Base-by-base conservation (phyloP, 2,113 vertebrate species). In the Trichechus manatus region DNA sequence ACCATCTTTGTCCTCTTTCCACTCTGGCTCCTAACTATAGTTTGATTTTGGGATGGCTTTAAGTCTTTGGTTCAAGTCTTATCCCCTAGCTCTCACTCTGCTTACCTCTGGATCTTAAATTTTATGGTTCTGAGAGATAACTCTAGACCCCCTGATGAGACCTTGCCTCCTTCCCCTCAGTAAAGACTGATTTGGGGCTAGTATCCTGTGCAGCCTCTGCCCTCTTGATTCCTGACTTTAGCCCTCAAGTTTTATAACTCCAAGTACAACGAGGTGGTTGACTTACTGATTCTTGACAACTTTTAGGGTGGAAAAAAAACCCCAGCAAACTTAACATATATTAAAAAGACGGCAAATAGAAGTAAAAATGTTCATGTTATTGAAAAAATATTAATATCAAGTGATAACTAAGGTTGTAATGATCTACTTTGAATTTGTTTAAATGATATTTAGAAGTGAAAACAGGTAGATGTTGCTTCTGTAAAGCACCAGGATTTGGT, bases 391-490 rank as follows among this genome's bases (percentile, higher is more conserved):
- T 53, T 77, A 42, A 47, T 81, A 93, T 42, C 92, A 92, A 83
- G 31, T 68, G 31, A 17, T 39, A 89, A 85, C 19, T 61, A 80
- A 22, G 44, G 94, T 61, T 84, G 29, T 36, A 85, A 50, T 61
- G 15, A 68, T 72, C 29, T 75, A 81, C 29, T 66, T 19, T 90
- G 42, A 89, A 92, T 82, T 81, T 68, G 44, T 47, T 94, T 83
- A 66, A 92, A 78, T 86, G 42, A 81, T 78, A 92, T 36, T 92
- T 29, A 79, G 53, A 94, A 94, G 42, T 92, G 5, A 94, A 81
- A 81, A 70, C 7, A 64, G 42, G 75, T 36, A 27, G 4, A 81
- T 77, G n/a, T 33, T 85, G 59, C 44, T 87, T 95, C 59, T 82
- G 7, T 78, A 83, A 83, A 83, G 80, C 36, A 59, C 13, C 13